Conservation (phyloP, 2,797 vertebrate genomes). For the Diplodus sargus region DNA sequence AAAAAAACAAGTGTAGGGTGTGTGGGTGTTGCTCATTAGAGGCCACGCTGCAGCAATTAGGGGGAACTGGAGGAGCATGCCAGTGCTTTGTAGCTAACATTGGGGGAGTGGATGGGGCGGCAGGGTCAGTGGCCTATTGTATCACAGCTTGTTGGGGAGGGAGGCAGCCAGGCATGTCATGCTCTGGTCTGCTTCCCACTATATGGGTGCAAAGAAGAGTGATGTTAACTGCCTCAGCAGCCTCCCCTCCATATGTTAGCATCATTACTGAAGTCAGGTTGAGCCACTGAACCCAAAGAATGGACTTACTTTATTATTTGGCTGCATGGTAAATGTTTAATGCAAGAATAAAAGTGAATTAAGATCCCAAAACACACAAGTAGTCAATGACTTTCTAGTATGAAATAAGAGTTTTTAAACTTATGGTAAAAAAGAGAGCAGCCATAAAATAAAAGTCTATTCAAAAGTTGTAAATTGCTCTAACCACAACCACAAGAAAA, state of each 20-base stretch:
- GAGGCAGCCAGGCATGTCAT: constrained; percentile 73
- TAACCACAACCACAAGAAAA: not conserved
- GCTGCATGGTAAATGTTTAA: not conserved
- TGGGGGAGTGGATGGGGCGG: constrained; percentile 73
- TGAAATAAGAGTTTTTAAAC: not conserved
- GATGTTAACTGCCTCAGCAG: constrained; percentile 45
- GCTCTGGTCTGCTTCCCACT: constrained; percentile 89
- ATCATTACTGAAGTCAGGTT: constrained; percentile 29
- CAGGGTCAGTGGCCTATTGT: constrained; percentile 60
- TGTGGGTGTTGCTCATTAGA: constrained; percentile 88
- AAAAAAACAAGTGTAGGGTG: constrained; percentile 14
- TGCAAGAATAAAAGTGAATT: not conserved
- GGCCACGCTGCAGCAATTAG: constrained; percentile 93
- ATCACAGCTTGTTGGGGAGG: constrained; percentile 50
- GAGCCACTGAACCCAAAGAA: not conserved
- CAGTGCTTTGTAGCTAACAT: constrained; percentile 88
- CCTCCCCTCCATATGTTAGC: constrained; percentile 46
- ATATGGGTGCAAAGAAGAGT: constrained; percentile 53
- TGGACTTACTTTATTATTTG: not conserved
- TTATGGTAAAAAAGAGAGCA: not conserved
- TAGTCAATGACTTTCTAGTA: not conserved
- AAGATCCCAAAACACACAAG: not conserved
- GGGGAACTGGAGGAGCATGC: constrained; percentile 91
- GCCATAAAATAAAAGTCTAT: too few species aligned
- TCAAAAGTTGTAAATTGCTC: too few species aligned